These are phyloP conservation scores for Clytia hemisphaerica DNA, from an alignment of 30 jellyfish, hydroid and myxozoan species.

Conservation along the genomic window DNA sequence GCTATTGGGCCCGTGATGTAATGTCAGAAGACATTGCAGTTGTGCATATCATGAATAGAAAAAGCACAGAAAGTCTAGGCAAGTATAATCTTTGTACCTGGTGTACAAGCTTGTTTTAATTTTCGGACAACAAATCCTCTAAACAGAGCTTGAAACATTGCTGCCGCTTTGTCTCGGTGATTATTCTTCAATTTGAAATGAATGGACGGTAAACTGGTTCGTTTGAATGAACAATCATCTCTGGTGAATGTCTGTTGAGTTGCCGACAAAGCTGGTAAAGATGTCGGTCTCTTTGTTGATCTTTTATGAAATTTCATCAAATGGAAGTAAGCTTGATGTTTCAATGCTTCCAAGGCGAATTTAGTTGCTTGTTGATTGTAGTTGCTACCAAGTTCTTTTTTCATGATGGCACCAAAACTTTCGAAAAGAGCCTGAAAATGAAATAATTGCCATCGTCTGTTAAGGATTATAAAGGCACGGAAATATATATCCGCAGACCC, in stretches of 20 bases:
- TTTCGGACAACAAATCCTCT: slow-evolving; percentile 43
- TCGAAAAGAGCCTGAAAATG: slow-evolving; percentile 19
- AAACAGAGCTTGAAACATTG: slow-evolving; percentile 52
- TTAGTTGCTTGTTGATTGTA: slow-evolving; percentile 13
- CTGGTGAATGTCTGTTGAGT: background rate
- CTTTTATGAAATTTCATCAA: slow-evolving; percentile 34
- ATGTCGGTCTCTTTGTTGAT: background rate
- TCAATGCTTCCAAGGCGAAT: slow-evolving; percentile 65
- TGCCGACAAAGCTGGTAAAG: background rate
- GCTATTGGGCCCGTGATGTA: too few species aligned
- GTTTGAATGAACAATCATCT: background rate
- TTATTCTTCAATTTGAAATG: background rate
- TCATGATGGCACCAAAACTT: background rate
- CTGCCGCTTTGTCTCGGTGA: slow-evolving; percentile 46
- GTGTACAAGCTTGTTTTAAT: slow-evolving; percentile 23
- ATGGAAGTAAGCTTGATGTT: slow-evolving; percentile 37
- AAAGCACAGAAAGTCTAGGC: too few species aligned
- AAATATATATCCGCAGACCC: too few species aligned
- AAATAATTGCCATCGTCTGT: background rate
- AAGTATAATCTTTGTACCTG: too few species aligned
- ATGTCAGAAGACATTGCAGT: too few species aligned
- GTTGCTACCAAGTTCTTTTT: slow-evolving; percentile 9
- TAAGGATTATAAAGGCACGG: background rate
- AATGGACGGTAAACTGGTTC: slow-evolving; percentile 2
- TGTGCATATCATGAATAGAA: too few species aligned